These are phyloP conservation scores for Drosophila kanekoi DNA, from an alignment of 2,888 invertebrate genomes.

Conservation along the genomic window DNA sequence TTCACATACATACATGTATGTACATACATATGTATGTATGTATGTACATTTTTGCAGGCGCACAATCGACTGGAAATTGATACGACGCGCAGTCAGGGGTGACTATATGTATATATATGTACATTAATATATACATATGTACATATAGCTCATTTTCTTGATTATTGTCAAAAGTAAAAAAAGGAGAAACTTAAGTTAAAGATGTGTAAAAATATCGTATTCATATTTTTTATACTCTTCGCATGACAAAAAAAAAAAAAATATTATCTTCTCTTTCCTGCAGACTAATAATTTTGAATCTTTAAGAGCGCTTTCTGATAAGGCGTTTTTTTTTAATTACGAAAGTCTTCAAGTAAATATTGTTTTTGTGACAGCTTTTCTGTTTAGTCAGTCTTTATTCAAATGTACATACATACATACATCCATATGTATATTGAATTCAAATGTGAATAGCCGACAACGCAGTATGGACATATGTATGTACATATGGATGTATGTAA, in stretches of 20 bases:
- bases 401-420: slow-evolving; percentile 1
- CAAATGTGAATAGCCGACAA: slow-evolving; percentile 12
- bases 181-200: too few species aligned
- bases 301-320: too few species aligned
- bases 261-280: too few species aligned
- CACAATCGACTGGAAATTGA: slow-evolving; percentile 54
- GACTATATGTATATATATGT: slow-evolving; percentile 18
- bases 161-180: too few species aligned
- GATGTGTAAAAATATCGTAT: too few species aligned
- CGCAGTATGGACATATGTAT: not conserved
- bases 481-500: not conserved
- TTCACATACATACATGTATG: slow-evolving; percentile 2
- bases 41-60: slow-evolving; percentile 30
- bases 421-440: not conserved
- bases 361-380: slow-evolving; percentile 11
- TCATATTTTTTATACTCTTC: too few species aligned
- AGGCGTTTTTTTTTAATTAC: too few species aligned
- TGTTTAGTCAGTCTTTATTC: slow-evolving; percentile 17
- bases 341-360: too few species aligned
- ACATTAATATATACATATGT: not conserved
- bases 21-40: not conserved
- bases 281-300: too few species aligned
- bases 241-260: too few species aligned
- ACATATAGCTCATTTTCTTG: not conserved
- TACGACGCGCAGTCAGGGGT: slow-evolving; percentile 39